Base-by-base conservation (phyloP, 1,140 invertebrate genomes). In the Metaphire vulgaris region DNA sequence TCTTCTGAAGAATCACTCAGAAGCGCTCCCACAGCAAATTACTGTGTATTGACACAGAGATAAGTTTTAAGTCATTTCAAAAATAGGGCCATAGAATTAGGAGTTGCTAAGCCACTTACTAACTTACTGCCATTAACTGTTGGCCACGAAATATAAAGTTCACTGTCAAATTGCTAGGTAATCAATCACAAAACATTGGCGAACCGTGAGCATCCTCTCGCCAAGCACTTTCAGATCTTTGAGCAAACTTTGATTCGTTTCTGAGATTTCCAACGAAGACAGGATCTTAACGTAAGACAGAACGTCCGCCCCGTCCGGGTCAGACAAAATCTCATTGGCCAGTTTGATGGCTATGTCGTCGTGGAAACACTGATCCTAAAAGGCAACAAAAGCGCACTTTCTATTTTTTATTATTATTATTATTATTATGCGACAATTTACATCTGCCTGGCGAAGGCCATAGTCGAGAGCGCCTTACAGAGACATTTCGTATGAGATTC, bases 301-400 rank as follows among this genome's bases (percentile, higher is more conserved):
- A 0, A 84, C 75, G 72, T 81, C 80, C 0, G 83, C 82, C 32
- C 1, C 72, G n/a, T 84, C 80, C 16, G 83, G 83, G 16, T 83
- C 79, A 6, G 80, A 80, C 34, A 86, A 75, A 28, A 85, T 83
- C 79, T 85, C 84, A 77, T 85, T 85, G 78, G 84, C 83, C 2
- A 85, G 72, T n/a, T 81, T 79, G 16, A 83, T 77, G 68, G 83
- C 81, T n/a, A 86, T 76, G 76, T 80, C 82, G 77, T 85, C 84
- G 80, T 86, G 85, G 28, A 81, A 80, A 14, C 79, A 80, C 69
- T 82, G 82, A 21, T 84, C 83, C 84, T 85, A 74, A 15, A 78
- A 78, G 30, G n/a, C 29, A 71, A 28, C n/a, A 28, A 65, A 76
- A 6, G 33, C 6, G 31, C 33, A 34, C 14, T 15, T 32, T 1